phyloP scores from a whole-genome alignment of 2,888 invertebrate species.

The Boloria selene region DNA sequence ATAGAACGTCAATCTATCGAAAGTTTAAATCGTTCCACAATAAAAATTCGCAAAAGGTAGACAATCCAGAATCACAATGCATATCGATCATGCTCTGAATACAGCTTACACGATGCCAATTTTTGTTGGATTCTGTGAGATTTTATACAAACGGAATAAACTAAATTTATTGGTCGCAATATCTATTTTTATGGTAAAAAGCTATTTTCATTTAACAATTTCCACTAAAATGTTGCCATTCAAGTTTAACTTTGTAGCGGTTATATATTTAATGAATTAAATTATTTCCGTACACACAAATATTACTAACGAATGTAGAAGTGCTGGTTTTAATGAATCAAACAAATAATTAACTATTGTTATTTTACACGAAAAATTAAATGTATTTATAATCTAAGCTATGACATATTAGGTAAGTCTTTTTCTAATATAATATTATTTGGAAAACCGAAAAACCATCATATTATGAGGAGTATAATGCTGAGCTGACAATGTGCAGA shows the following conservation, averaged over 20 bases:
- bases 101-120: conserved; percentile 18
- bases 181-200: conserved; percentile 7
- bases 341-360: background rate
- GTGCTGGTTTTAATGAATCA: background rate
- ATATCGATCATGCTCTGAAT: conserved; percentile 30
- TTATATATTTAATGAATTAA: background rate
- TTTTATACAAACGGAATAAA: conserved; percentile 9
- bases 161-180: conserved; percentile 2
- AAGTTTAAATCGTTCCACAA: conserved; percentile 24
- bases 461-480: no score
- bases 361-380: background rate
- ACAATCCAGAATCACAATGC: conserved; percentile 32
- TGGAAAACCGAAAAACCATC: no score
- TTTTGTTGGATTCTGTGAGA: conserved; percentile 17
- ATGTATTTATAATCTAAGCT: no score
- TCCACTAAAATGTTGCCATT: conserved; percentile 3
- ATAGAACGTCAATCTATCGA: conserved; percentile 20
- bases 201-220: background rate
- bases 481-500: no score
- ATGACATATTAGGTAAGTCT: no score
- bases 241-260: background rate
- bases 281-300: background rate
- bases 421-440: no score
- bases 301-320: background rate
- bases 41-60: conserved; percentile 32